A percentile compares a stretch with the other conserved stretches of the same genome.
Conservation (phyloP, 2,113 vertebrate species). For the Penelope pileata region DNA sequence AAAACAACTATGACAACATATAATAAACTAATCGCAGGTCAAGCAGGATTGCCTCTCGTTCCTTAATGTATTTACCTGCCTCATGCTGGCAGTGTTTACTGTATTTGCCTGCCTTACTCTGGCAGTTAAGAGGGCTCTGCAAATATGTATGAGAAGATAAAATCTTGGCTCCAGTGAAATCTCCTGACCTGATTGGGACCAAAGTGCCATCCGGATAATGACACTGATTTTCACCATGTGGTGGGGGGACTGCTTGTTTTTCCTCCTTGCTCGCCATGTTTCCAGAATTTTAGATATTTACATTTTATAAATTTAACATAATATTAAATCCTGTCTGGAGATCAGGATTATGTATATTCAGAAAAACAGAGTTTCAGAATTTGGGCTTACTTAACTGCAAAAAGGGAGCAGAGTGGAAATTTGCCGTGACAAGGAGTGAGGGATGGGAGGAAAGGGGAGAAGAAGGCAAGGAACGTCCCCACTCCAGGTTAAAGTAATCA, state of each 20-base stretch:
- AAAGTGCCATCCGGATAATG: not conserved
- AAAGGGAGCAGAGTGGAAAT: conserved; percentile 29
- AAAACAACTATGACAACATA: not conserved
- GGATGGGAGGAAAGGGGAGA: not conserved
- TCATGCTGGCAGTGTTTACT: not conserved
- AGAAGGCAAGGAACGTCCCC: not conserved
- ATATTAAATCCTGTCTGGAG: not conserved
- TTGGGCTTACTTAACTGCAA: conserved; percentile 2
- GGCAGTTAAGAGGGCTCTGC: not conserved
- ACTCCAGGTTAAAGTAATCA: not conserved
- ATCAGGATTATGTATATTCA: not conserved
- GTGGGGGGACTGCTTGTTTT: not conserved
- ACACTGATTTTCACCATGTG: not conserved
- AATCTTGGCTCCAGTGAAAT: not conserved
- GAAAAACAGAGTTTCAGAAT: conserved; percentile 1
- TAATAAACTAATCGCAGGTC: not conserved
- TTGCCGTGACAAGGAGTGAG: conserved; percentile 21
- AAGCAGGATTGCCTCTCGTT: not conserved
- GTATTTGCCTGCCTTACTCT: not conserved
- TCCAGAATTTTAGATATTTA: not conserved
- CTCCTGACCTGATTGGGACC: not conserved
- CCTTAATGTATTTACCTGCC: not conserved
- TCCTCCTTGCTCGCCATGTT: not conserved
- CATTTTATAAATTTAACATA: not conserved
- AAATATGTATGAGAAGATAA: not conserved